These are phyloP conservation scores for Eretmochelys imbricata DNA, from an alignment of 2,113 vertebrate species.

Conservation along the genomic window DNA sequence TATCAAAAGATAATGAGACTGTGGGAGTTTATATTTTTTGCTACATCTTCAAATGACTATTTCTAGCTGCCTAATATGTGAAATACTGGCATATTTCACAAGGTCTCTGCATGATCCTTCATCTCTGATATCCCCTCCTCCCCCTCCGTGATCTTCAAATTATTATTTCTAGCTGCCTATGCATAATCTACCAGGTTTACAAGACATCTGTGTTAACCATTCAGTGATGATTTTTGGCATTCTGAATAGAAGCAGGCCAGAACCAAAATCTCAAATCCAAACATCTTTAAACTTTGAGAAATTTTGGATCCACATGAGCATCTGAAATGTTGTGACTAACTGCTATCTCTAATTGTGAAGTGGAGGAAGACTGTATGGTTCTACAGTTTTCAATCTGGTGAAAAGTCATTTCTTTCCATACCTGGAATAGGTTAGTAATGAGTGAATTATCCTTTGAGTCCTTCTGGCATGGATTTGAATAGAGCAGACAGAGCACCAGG, in stretches of 20 bases:
- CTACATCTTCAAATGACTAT: neutral
- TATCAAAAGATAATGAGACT: conserved; percentile 1
- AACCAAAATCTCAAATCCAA: neutral
- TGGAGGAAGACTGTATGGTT: neutral
- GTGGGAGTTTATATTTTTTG: neutral
- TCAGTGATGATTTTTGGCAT: neutral
- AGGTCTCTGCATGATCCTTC: conserved; percentile 15
- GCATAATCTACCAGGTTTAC: neutral
- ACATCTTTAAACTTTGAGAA: neutral
- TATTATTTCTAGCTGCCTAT: neutral
- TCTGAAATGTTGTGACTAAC: neutral
- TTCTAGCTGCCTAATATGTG: neutral
- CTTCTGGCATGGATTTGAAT: neutral
- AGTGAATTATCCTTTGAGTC: neutral
- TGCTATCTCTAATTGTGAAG: neutral
- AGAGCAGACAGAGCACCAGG: neutral
- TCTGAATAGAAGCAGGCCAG: neutral
- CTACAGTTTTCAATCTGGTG: neutral
- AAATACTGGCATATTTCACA: conserved; percentile 17
- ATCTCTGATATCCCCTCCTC: neutral
- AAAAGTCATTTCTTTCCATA: neutral
- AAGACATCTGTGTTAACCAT: neutral
- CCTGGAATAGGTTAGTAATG: neutral
- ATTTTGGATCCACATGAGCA: neutral
- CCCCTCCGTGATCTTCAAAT: neutral